phyloP scores from a whole-genome alignment of 35 echinoderm and acorn worm species.

The Apostichopus japonicus region DNA sequence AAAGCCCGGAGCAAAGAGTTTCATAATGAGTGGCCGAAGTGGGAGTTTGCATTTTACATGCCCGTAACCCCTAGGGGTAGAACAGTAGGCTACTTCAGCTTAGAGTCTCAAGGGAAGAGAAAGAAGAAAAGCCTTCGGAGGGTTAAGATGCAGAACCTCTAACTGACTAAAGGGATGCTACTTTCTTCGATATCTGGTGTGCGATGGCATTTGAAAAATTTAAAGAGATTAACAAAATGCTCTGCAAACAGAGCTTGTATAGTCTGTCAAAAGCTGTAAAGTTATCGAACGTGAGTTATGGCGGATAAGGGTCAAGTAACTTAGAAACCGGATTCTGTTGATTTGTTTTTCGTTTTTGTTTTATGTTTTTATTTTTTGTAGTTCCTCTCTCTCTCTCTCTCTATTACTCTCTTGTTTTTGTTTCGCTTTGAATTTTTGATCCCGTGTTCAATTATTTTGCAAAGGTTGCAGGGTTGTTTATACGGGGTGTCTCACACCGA shows the following conservation, averaged over 20 bases:
- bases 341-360: too few species aligned
- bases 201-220: constrained; percentile 47
- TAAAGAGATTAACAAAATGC: constrained; percentile 49
- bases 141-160: background rate
- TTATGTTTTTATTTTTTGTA: too few species aligned
- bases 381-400: too few species aligned
- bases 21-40: constrained; percentile 59
- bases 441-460: too few species aligned
- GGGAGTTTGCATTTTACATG: constrained; percentile 56
- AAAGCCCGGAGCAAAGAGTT: constrained; percentile 56
- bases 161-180: background rate
- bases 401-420: too few species aligned
- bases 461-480: too few species aligned
- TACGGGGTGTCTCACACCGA: too few species aligned
- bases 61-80: constrained; percentile 36
- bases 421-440: too few species aligned
- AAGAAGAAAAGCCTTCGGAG: constrained; percentile 8
- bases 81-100: constrained; percentile 55
- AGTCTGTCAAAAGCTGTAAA: constrained; percentile 31
- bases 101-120: constrained; percentile 39
- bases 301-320: background rate
- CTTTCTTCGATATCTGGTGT: background rate
- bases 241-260: constrained; percentile 22
- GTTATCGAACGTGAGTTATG: background rate
- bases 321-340: background rate